Evolutionary conservation across 37 sponge, comb jelly and placozoan genomes (phyloP).

Genomic region (Halichondria panicea): DNA sequence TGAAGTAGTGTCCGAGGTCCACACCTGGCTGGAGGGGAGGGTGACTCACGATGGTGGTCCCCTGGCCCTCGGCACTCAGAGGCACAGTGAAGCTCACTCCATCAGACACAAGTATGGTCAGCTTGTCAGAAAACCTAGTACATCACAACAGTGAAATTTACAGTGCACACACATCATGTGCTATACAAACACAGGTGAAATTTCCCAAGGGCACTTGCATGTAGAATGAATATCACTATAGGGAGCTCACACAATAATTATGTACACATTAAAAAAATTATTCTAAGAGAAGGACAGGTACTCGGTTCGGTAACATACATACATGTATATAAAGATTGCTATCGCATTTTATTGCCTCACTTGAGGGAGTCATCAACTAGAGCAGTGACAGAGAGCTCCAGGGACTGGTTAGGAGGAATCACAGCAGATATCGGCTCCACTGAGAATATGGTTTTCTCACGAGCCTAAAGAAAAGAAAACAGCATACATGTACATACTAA

Average conservation of each 20-base stretch:
- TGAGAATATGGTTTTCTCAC: conserved; percentile 72
- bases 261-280: neutral
- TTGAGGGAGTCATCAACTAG: conserved; percentile 74
- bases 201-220: too few species aligned
- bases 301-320: neutral
- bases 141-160: too few species aligned
- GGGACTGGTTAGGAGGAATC: conserved; percentile 61
- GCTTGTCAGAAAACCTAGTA: conserved; percentile 83
- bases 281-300: neutral
- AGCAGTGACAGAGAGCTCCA: conserved; percentile 83
- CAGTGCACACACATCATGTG: too few species aligned
- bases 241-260: neutral
- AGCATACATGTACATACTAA: neutral
- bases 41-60: conserved; percentile 88
- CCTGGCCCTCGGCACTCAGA: conserved; percentile 80
- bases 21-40: conserved; percentile 83
- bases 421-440: conserved; percentile 72
- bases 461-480: conserved; percentile 23
- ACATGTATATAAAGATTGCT: neutral
- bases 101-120: conserved; percentile 66
- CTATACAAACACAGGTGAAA: too few species aligned
- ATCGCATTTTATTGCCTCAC: conserved; percentile 10
- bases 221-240: too few species aligned
- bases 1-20: conserved; percentile 91
- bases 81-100: conserved; percentile 74